Percentiles rank a stretch among this genome's conserved stretches.
Evolutionary conservation across 2,888 invertebrate species (phyloP).

Genomic region (Drosophila anomelani): DNA sequence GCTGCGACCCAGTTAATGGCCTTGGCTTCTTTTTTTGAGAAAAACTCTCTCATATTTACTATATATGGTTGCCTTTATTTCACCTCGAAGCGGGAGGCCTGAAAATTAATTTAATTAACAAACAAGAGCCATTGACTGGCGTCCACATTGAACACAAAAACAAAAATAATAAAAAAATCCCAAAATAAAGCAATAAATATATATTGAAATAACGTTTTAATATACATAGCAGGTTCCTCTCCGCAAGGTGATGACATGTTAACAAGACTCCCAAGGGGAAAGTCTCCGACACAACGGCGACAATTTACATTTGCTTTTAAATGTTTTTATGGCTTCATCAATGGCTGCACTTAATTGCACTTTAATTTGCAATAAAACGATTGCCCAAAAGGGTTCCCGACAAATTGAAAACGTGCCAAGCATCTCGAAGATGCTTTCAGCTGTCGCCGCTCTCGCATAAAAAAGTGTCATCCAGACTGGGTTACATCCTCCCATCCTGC

Average conservation of each 20-base stretch:
- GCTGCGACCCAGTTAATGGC: constrained; percentile 47
- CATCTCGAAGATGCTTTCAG: constrained; percentile 52
- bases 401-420: constrained; percentile 71
- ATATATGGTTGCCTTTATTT: constrained; percentile 13
- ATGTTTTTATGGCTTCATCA: constrained; percentile 63
- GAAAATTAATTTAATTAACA: constrained; percentile 29
- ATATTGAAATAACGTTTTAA: constrained; percentile 6
- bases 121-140: constrained; percentile 23
- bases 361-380: constrained; percentile 73
- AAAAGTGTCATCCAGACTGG: constrained; percentile 44
- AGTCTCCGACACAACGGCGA: constrained; percentile 11
- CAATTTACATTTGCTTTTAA: constrained; percentile 48
- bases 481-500: constrained; percentile 4
- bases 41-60: constrained; percentile 14
- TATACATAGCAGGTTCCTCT: constrained; percentile 38
- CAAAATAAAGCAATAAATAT: constrained; percentile 6
- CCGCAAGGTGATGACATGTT: constrained; percentile 30
- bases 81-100: constrained; percentile 2
- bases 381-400: constrained; percentile 64
- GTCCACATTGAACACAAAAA: too few species aligned
- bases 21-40: constrained; percentile 21
- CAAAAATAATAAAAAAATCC: neutral
- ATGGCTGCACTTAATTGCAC: constrained; percentile 65
- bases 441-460: constrained; percentile 22
- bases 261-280: constrained; percentile 25